These are phyloP conservation scores for Phataginus tetradactyla DNA, from an alignment of 2,797 vertebrate species.

Conservation along the genomic window DNA sequence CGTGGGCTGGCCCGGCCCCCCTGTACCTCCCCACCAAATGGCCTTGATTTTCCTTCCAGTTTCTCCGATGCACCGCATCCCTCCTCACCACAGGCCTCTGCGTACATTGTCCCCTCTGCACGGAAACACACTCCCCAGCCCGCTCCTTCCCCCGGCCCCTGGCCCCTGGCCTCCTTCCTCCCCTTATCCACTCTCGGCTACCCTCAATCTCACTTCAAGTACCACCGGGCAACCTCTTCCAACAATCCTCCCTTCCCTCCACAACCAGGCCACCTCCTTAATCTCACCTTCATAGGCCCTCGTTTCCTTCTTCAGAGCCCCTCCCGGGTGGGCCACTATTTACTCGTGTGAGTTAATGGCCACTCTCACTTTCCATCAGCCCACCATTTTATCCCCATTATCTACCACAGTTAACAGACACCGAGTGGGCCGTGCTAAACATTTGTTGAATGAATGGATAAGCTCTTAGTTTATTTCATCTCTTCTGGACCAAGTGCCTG, in stretches of 20 bases:
- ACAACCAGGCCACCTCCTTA: background rate
- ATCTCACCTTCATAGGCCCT: background rate
- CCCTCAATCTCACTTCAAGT: background rate
- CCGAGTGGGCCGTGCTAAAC: background rate
- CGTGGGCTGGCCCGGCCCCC: too few relatives aligned
- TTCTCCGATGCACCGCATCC: background rate
- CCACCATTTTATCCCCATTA: background rate
- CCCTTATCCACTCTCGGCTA: background rate
- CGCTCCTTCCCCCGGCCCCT: background rate
- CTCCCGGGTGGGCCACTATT: background rate
- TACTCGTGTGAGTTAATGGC: background rate
- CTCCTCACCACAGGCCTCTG: background rate
- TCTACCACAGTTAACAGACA: background rate
- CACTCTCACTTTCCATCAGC: background rate
- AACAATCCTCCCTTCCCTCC: background rate
- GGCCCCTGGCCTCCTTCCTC: background rate
- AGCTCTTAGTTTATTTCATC: background rate
- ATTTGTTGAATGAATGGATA: background rate
- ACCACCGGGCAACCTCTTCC: background rate
- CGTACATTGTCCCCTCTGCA: background rate
- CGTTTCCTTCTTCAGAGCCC: background rate
- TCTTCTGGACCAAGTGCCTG: background rate
- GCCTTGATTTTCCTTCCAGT: background rate
- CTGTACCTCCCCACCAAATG: rapidly evolving
- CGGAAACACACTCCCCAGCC: background rate